phyloP scores from a whole-genome alignment of 2,797 vertebrate genomes.

The Podargus strigoides region DNA sequence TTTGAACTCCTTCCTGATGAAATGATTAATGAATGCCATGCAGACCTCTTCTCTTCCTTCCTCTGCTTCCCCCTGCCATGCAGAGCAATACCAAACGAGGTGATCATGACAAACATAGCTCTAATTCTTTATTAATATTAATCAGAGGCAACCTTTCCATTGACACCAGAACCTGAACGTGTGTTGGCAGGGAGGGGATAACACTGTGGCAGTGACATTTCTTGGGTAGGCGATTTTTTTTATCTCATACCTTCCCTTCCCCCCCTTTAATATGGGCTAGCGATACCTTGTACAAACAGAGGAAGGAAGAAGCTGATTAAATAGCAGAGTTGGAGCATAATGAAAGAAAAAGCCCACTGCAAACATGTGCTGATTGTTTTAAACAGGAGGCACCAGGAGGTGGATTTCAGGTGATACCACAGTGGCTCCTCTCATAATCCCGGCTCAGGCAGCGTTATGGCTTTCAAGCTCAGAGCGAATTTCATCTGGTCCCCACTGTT shows the following conservation, averaged over 20 bases:
- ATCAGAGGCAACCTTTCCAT: slow-evolving; percentile 71
- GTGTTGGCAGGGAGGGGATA: slow-evolving; percentile 64
- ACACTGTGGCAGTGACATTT: slow-evolving; percentile 68
- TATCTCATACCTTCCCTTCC: background rate
- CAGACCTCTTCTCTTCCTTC: slow-evolving; percentile 52
- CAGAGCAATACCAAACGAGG: slow-evolving; percentile 62
- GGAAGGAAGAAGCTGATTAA: slow-evolving; percentile 74
- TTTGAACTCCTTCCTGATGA: slow-evolving; percentile 57
- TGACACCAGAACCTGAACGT: slow-evolving; percentile 38
- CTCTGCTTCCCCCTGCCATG: slow-evolving; percentile 42
- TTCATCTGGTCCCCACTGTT: slow-evolving; percentile 38
- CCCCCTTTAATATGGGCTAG: slow-evolving; percentile 61
- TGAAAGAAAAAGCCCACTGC: slow-evolving; percentile 77
- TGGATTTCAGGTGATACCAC: slow-evolving; percentile 69
- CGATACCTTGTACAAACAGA: slow-evolving; percentile 74
- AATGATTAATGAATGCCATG: slow-evolving; percentile 57
- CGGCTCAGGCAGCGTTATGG: slow-evolving; percentile 14
- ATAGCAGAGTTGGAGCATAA: slow-evolving; percentile 77
- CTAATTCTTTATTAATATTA: slow-evolving; percentile 78
- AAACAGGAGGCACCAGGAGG: slow-evolving; percentile 42
- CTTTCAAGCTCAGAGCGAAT: slow-evolving; percentile 52
- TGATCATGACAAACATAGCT: slow-evolving; percentile 64
- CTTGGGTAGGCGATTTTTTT: slow-evolving; percentile 30
- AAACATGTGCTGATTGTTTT: slow-evolving; percentile 76
- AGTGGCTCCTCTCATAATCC: slow-evolving; percentile 65